These are phyloP conservation scores for Zoroaster sp. DNA, from an alignment of 53 echinoderm and acorn worm species.

Conservation along the genomic window DNA sequence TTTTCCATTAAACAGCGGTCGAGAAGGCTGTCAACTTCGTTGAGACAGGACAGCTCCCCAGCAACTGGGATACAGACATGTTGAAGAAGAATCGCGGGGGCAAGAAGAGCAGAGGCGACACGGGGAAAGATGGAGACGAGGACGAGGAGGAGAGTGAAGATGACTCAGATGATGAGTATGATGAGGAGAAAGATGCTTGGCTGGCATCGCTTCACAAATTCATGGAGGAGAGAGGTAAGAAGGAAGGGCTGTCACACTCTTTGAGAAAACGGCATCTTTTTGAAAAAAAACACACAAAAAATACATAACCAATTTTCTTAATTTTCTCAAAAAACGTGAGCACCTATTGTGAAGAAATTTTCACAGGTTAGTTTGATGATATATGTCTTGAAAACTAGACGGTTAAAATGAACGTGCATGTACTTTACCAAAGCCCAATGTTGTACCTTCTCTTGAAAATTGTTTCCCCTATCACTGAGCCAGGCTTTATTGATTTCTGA, in stretches of 20 bases:
- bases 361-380: too few relatives aligned
- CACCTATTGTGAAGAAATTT: too few relatives aligned
- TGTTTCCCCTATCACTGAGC: too few relatives aligned
- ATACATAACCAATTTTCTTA: too few relatives aligned
- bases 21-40: slow-evolving; percentile 92
- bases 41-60: slow-evolving; percentile 91
- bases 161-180: slow-evolving; percentile 95
- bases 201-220: slow-evolving; percentile 97
- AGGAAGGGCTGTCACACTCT: not conserved
- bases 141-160: slow-evolving; percentile 73
- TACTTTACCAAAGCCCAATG: too few relatives aligned
- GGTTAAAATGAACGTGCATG: too few relatives aligned
- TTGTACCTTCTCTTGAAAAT: too few relatives aligned
- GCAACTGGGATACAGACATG: slow-evolving; percentile 86
- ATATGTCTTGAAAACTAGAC: too few relatives aligned
- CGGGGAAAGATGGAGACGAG: slow-evolving; percentile 42
- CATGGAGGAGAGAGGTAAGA: slow-evolving; percentile 96
- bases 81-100: slow-evolving; percentile 65
- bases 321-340: too few relatives aligned
- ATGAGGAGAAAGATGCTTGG: slow-evolving; percentile 96
- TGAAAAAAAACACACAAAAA: not conserved
- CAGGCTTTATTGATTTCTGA: too few relatives aligned
- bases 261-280: not conserved
- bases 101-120: slow-evolving; percentile 46
- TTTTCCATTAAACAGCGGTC: too few relatives aligned